Conservation (phyloP, 2,797 vertebrate species). For the Rhadinocentrus ornatus region DNA sequence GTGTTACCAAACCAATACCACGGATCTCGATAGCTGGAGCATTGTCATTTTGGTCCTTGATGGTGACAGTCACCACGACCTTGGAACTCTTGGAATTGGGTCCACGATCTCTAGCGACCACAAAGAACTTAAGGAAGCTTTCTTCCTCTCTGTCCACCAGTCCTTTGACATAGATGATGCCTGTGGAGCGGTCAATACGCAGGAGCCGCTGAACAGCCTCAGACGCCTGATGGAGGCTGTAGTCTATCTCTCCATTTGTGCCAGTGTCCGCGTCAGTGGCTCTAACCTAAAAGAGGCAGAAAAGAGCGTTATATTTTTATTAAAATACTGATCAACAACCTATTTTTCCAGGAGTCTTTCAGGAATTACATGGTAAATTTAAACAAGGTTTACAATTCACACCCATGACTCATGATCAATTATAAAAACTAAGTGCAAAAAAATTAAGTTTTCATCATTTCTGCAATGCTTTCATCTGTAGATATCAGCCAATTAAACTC, state of each 20-base stretch:
- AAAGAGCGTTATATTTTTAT: background rate
- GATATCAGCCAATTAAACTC: background rate
- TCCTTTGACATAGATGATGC: constrained; percentile 93
- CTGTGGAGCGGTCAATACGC: constrained; percentile 89
- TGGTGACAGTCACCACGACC: constrained; percentile 87
- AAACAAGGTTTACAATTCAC: background rate
- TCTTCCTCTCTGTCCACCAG: constrained; percentile 93
- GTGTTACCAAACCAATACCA: constrained; percentile 93
- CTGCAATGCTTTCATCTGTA: background rate
- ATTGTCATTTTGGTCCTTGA: constrained; percentile 96
- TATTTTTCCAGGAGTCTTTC: background rate
- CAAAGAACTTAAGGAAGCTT: constrained; percentile 90
- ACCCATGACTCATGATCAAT: background rate
- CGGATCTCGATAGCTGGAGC: constrained; percentile 94
- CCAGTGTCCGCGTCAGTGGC: constrained; percentile 95
- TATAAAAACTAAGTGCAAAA: too few species aligned
- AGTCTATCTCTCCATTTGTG: constrained; percentile 92
- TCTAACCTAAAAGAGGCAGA: constrained; percentile 84
- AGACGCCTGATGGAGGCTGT: constrained; percentile 90
- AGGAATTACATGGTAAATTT: background rate
- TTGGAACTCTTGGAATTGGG: constrained; percentile 92
- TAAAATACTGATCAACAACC: background rate
- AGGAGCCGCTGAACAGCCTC: constrained; percentile 90
- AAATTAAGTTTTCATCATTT: too few species aligned
- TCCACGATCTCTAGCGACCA: constrained; percentile 93